These are phyloP conservation scores for Drosophila orosa DNA, from an alignment of 1,140 invertebrate genomes.

Conservation along the genomic window DNA sequence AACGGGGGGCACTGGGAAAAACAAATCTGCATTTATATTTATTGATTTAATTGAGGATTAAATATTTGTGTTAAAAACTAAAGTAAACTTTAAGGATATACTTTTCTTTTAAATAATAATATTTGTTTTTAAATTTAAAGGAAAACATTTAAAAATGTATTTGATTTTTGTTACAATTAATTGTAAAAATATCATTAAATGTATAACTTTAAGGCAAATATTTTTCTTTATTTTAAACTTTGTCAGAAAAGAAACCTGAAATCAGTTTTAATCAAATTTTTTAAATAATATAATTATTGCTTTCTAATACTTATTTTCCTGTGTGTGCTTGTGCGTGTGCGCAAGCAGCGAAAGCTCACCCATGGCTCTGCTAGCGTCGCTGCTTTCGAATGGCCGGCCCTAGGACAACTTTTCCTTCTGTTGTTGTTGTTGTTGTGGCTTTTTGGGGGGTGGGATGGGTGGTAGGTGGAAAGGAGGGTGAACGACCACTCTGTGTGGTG, in stretches of 20 bases:
- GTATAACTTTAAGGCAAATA: too few relatives aligned
- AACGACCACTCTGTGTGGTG: constrained; percentile 37
- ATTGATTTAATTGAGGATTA: background rate
- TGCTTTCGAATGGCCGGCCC: constrained; percentile 22
- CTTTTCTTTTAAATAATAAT: background rate
- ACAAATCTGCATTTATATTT: background rate
- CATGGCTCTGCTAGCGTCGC: background rate
- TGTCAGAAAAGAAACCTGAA: background rate
- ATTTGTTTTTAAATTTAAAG: too few relatives aligned
- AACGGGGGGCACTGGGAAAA: background rate
- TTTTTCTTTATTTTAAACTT: too few relatives aligned
- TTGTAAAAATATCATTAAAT: too few relatives aligned
- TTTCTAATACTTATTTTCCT: background rate
- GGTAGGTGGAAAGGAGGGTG: background rate
- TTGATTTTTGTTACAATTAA: too few relatives aligned
- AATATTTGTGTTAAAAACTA: too few relatives aligned
- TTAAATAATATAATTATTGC: background rate
- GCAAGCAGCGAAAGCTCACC: constrained; percentile 23
- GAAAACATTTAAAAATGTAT: too few relatives aligned
- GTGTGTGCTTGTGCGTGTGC: constrained; percentile 13
- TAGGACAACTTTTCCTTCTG: constrained; percentile 37
- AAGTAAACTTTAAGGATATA: too few relatives aligned
- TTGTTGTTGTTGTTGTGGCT: constrained; percentile 6
- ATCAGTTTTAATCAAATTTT: background rate
- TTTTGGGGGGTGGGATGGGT: background rate